These are phyloP conservation scores for Rugalucina vietnamica DNA, from an alignment of 2,888 invertebrate genomes.

Conservation along the genomic window DNA sequence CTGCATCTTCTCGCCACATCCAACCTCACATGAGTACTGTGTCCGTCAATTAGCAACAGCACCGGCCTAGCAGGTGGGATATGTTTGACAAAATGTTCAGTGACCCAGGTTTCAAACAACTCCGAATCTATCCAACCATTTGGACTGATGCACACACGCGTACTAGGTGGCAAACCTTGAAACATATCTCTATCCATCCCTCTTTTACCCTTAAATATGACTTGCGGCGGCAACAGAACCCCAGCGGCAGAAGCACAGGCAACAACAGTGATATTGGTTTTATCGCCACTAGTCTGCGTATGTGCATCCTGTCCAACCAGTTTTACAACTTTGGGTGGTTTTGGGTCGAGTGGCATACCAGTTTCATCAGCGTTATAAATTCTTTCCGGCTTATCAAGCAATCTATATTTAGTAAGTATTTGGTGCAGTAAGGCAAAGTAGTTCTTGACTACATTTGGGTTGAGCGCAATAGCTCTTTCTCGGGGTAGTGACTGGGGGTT, in stretches of 20 bases:
- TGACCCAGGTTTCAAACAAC: conserved; percentile 70
- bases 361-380: neutral
- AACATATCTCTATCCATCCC: conserved; percentile 70
- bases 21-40: conserved; percentile 69
- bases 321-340: neutral
- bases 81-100: conserved; percentile 78
- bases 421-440: neutral
- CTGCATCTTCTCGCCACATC: conserved; percentile 74
- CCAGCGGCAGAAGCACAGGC: conserved; percentile 38
- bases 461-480: neutral
- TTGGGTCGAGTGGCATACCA: neutral
- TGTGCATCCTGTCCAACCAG: neutral
- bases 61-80: neutral
- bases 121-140: conserved; percentile 74
- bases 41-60: conserved; percentile 80
- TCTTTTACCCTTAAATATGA: conserved; percentile 72
- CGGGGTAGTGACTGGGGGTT: neutral
- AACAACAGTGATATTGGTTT: conserved; percentile 12
- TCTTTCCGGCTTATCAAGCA: neutral
- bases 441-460: neutral
- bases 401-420: neutral
- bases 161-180: conserved; percentile 75
- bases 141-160: conserved; percentile 70
- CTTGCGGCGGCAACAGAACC: conserved; percentile 50
- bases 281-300: neutral